Percentiles rank a stretch among this genome's conserved stretches.
These are phyloP conservation scores for Tupiocoris notatus DNA, from an alignment of 2,888 invertebrate genomes.

Conservation along the genomic window DNA sequence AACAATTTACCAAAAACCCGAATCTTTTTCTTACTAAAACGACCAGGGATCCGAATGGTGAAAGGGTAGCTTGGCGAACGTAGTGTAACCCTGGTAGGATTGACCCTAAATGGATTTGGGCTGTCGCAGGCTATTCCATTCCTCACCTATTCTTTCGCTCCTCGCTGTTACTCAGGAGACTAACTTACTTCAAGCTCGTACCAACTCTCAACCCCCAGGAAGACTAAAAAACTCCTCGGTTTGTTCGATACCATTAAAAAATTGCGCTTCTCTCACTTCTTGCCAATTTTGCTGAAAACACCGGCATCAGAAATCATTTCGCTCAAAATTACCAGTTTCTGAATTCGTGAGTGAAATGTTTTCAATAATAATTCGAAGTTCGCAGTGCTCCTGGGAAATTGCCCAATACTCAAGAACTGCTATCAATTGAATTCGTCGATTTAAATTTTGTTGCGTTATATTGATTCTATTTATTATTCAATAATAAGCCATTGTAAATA, in stretches of 20 bases:
- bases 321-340: no score
- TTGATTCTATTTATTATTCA: no score
- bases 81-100: not conserved
- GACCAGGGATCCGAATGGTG: not conserved
- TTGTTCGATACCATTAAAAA: conserved; percentile 35
- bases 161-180: not conserved
- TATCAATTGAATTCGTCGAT: no score
- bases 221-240: conserved; percentile 39
- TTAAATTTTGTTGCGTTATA: no score
- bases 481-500: no score
- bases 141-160: no score
- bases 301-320: no score
- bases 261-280: conserved; percentile 12
- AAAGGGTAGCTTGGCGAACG: not conserved
- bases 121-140: conserved; percentile 16
- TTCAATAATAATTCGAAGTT: no score
- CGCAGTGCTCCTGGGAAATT: no score
- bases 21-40: conserved; percentile 25
- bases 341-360: no score
- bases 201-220: not conserved
- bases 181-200: conserved; percentile 10
- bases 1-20: conserved; percentile 32
- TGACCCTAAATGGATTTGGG: conserved; percentile 32
- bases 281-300: no score
- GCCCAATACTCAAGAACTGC: no score